A percentile compares a stretch with the other conserved stretches of the same genome.
These are phyloP conservation scores for Drosophila leonis DNA, from an alignment of 2,888 invertebrate species.

Conservation along the genomic window DNA sequence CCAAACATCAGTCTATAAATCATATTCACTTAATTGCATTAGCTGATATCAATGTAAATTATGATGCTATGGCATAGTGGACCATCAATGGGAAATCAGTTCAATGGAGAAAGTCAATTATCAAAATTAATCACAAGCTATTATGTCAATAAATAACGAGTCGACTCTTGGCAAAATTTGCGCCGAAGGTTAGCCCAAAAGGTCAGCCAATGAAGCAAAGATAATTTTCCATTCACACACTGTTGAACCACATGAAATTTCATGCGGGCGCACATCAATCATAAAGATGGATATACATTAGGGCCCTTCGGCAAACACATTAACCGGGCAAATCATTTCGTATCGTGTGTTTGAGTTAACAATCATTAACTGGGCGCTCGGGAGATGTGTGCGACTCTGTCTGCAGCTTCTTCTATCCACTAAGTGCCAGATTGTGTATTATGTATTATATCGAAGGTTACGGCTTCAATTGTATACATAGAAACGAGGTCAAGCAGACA, in stretches of 20 bases:
- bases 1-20: not conserved
- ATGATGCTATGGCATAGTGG: not conserved
- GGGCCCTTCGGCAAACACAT: constrained; percentile 2
- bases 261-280: constrained; percentile 24
- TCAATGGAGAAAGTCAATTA: constrained; percentile 23
- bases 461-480: not conserved
- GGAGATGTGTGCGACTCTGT: not conserved
- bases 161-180: constrained; percentile 4
- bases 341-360: constrained; percentile 4
- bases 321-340: not conserved
- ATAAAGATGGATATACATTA: constrained; percentile 21
- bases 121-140: constrained; percentile 15
- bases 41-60: not conserved
- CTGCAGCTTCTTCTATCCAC: not conserved
- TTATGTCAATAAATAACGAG: constrained; percentile 25
- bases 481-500: not conserved
- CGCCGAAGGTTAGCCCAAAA: constrained; percentile 23
- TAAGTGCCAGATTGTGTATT: not conserved
- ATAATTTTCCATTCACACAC: constrained; percentile 7
- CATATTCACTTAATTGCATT: constrained; percentile 3
- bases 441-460: not conserved
- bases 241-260: constrained; percentile 23
- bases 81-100: not conserved
- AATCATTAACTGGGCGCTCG: not conserved
- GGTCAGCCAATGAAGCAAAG: constrained; percentile 10